phyloP scores from a whole-genome alignment of 2,113 vertebrate genomes.

The Falco punctatus region DNA sequence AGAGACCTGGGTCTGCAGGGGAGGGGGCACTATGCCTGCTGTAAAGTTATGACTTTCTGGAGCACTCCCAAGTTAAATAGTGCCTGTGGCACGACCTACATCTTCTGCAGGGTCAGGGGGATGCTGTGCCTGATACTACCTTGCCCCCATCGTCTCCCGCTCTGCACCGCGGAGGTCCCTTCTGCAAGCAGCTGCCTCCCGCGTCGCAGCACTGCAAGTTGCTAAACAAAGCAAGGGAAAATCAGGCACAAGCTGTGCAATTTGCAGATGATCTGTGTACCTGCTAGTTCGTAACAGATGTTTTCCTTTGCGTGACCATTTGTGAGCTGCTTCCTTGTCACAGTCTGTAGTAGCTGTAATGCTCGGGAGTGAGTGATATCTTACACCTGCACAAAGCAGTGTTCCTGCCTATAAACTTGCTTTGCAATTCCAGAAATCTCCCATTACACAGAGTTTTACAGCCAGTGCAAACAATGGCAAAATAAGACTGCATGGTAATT shows the following conservation, averaged over 20 bases:
- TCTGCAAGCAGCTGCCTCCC: neutral
- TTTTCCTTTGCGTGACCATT: slow-evolving; percentile 46
- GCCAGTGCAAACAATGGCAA: neutral
- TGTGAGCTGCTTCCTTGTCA: slow-evolving; percentile 51
- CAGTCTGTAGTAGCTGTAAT: neutral
- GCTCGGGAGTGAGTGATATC: slow-evolving; percentile 24
- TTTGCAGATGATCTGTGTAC: slow-evolving; percentile 56
- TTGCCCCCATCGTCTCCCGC: rapidly evolving
- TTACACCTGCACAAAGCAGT: slow-evolving; percentile 15
- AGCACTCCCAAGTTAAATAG: rapidly evolving
- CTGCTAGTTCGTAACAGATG: slow-evolving; percentile 44
- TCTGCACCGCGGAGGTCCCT: rapidly evolving
- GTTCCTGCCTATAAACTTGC: neutral
- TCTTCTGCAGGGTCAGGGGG: neutral
- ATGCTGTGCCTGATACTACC: neutral
- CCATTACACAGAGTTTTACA: neutral
- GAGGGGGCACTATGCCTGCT: rapidly evolving
- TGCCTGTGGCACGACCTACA: rapidly evolving
- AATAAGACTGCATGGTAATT: neutral
- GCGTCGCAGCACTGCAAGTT: neutral
- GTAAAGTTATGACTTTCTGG: neutral
- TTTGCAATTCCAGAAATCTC: neutral
- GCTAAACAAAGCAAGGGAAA: slow-evolving; percentile 26
- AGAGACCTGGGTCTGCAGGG: neutral
- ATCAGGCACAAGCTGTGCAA: slow-evolving; percentile 29